Base-by-base conservation (phyloP, 2,113 vertebrate genomes). In the Chaetura pelagica region DNA sequence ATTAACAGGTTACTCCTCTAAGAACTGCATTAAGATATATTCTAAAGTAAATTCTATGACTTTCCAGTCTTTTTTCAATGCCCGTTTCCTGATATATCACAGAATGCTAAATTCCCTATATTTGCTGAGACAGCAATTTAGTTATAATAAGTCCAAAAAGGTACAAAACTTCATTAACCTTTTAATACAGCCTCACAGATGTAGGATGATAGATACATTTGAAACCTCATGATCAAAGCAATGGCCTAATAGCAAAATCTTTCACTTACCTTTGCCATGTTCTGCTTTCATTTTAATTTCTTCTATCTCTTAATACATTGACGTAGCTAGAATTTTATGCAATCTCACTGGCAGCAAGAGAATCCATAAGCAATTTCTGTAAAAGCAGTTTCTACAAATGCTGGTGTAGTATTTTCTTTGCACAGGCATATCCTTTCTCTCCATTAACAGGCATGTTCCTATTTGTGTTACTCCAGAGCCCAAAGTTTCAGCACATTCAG, bases 161-260 rank as follows among this genome's bases (percentile, higher is more conserved):
- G 96, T 96, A 97, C 89, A 97, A 97, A 97, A 97, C 95, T 97
- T 98, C 97, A 98, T 98, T 98, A 98, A 98, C 97, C 97, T 98
- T 98, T 97, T 98, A 98, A 98, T 97, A 95, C 82, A 89, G 91
- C 87, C 92, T 97, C 93, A 97, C 97, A 97, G 97, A 98, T 97
- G 93, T 90, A 86, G 92, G 74, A 29, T 92, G 92, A 96, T 96
- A 97, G 96, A 97, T 97, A 96, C 15, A 81, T 95, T 96, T 96
- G 96, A 97, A 97, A 96, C 93, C 94, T 96, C 92, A 96, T 85
- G 97, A 97, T 97, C 96, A 98, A 97, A 98, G 97, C 81, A 96
- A 52, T 84, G 59, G 85, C 61, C 93, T 97, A 97, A 96, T 96
- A 97, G 94, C 62, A 95, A 98, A 97, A 94, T 96, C 88, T 97